Percentiles rank a stretch among this genome's conserved stretches.
Evolutionary conservation across 1,140 invertebrate species (phyloP).

Genomic region (Arctopsyche grandis): DNA sequence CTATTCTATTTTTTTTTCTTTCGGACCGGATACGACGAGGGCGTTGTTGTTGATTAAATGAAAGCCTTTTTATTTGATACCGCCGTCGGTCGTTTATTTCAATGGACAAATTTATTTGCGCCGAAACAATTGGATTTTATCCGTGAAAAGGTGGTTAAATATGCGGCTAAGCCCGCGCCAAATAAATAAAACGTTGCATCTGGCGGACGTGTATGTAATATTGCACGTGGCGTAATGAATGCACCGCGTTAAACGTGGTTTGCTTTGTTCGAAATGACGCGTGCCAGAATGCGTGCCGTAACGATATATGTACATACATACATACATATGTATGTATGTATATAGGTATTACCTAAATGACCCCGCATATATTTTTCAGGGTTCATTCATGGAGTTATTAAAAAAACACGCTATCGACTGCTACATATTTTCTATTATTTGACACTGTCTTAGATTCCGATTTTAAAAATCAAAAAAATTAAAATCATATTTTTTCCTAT

Average conservation of each 20-base stretch:
- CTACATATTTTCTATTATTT: not conserved
- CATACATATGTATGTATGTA: not conserved
- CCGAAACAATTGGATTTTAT: conserved; percentile 30
- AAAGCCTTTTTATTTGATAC: conserved; percentile 23
- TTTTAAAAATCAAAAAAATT: not conserved
- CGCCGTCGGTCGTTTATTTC: conserved; percentile 12
- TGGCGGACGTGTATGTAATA: conserved; percentile 20
- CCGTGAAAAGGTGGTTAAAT: conserved; percentile 30
- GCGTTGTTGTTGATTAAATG: conserved; percentile 16
- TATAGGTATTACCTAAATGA: not conserved
- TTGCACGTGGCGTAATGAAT: conserved; percentile 16
- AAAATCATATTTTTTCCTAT: not conserved
- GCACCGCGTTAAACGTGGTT: not conserved
- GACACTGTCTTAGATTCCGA: not conserved
- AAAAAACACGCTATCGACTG: not conserved
- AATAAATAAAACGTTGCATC: not conserved
- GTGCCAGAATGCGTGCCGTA: not conserved
- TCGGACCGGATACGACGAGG: not conserved
- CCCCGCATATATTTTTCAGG: not conserved
- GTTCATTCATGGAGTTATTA: too few relatives aligned
- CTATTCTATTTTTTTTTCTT: not conserved
- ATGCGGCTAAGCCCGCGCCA: not conserved
- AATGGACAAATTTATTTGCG: conserved; percentile 25
- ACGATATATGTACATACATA: not conserved
- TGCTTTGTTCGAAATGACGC: not conserved